A percentile compares a stretch with the other conserved stretches of the same genome.
These are phyloP conservation scores for Helleia helle DNA, from an alignment of 2,888 invertebrate species.

Conservation along the genomic window DNA sequence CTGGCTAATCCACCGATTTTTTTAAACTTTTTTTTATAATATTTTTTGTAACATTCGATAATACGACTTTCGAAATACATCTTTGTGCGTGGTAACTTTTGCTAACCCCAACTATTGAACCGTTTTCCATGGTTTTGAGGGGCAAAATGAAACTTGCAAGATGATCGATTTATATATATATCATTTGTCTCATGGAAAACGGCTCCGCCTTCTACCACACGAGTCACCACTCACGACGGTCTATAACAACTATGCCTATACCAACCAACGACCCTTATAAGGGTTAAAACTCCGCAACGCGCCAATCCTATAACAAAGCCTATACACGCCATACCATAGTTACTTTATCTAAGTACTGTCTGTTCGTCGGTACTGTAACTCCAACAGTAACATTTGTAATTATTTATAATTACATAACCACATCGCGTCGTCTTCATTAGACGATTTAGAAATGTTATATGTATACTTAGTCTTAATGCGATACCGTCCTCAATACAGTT, in stretches of 20 bases:
- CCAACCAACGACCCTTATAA: conserved; percentile 14
- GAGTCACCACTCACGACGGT: conserved; percentile 17
- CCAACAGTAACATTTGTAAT: too few species aligned
- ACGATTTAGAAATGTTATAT: conserved; percentile 6
- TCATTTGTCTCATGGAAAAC: conserved; percentile 5
- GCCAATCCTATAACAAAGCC: conserved; percentile 23
- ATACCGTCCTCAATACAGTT: neutral
- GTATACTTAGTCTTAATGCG: conserved; percentile 3
- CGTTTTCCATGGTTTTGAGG: neutral
- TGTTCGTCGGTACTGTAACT: too few species aligned
- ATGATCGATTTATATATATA: too few species aligned
- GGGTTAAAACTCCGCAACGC: conserved; percentile 11
- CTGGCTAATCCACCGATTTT: conserved; percentile 34
- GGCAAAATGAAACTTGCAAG: conserved; percentile 15
- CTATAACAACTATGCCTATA: conserved; percentile 19
- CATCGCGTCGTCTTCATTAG: conserved; percentile 1
- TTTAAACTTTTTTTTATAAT: conserved; percentile 22
- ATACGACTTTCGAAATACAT: too few species aligned
- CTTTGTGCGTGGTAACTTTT: conserved; percentile 32
- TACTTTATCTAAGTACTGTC: conserved; percentile 48
- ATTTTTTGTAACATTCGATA: conserved; percentile 37
- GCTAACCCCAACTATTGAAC: conserved; percentile 10
- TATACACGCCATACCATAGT: conserved; percentile 24
- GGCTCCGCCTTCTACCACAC: conserved; percentile 13
- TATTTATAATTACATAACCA: too few species aligned